A percentile compares a stretch with the other conserved stretches of the same genome.
These are phyloP conservation scores for Apodemia hepburni DNA, from an alignment of 2,888 invertebrate genomes.

Conservation along the genomic window DNA sequence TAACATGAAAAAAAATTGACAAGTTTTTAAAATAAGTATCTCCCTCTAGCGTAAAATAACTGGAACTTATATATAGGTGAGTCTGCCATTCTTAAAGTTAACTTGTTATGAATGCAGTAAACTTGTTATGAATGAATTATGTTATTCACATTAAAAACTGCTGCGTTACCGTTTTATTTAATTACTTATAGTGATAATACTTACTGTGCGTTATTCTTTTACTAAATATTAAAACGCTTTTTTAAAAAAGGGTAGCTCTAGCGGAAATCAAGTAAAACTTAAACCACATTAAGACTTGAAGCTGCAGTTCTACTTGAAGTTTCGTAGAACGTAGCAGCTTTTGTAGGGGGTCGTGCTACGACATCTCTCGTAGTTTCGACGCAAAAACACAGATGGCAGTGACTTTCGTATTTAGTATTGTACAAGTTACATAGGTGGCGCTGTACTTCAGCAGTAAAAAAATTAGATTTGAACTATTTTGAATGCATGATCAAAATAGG, in stretches of 20 bases:
- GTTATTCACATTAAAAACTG: background rate
- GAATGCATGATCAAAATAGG: too few species aligned
- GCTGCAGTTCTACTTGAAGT: too few species aligned
- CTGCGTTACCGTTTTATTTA: background rate
- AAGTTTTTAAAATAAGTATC: background rate
- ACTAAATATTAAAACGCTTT: too few species aligned
- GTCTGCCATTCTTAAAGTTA: background rate
- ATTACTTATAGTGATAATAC: too few species aligned
- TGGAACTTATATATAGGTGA: background rate
- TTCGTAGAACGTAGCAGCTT: too few species aligned
- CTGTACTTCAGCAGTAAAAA: background rate
- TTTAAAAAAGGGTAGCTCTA: background rate
- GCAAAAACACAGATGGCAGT: background rate
- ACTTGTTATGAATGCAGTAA: too few species aligned
- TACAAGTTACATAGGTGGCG: background rate
- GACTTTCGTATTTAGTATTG: background rate
- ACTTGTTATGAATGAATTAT: too few species aligned
- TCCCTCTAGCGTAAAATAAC: background rate
- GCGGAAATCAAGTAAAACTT: background rate
- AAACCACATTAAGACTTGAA: too few species aligned
- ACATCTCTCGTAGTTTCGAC: background rate
- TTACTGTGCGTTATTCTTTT: too few species aligned
- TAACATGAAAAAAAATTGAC: too few species aligned
- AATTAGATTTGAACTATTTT: too few species aligned
- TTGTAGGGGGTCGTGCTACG: background rate